Base-by-base conservation (phyloP, 2,113 vertebrate genomes). In the Oophaga pumilio region DNA sequence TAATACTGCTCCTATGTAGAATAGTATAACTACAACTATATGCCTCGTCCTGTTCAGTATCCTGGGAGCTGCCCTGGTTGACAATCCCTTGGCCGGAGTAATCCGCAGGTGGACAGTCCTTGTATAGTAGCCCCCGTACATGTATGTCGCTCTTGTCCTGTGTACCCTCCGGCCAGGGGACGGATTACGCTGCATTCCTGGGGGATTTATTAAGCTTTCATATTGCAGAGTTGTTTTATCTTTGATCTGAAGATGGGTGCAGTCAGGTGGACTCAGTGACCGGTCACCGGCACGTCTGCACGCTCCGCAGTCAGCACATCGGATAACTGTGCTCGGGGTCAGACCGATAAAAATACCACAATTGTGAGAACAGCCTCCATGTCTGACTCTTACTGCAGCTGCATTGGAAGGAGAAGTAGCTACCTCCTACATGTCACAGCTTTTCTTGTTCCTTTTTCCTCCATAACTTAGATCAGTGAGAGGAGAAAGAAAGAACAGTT, bases 131-230 rank as follows among this genome's bases (percentile, higher is more conserved):
- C 0, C 76, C 7, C 52, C 59, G 49, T 78, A 11, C 76, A 66
- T 26, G 59, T 13, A 66, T 50, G 28, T 12, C 4, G 26, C 56
- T 18, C 53, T 22, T 82, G 57, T 43, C 56, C 43, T 22, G 57
- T 60, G 22, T 56, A 53, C 80, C 86, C 80, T 76, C 56, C 79
- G 66, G 68, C 53, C 33, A 69, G 62, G 24, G 8, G 11, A 17
- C 62, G 69, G 86, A 87, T 87, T 87, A 83, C n/a, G 4, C 43
- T 33, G 57, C 80, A 87, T 87, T 87, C 86, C 79, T 76, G 13
- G 76, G 80, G 86, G 86, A 87, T 87, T 87, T 83, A 87, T 62
- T 10, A 33, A 12, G 57, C 68, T 52, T 76, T 87, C 64, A 82
- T 69, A 52, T 71, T 56, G 79, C 56, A 66, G 12, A 74, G 69